These are phyloP conservation scores for Anarrhichthys ocellatus DNA, from an alignment of 2,113 vertebrate genomes.

Conservation along the genomic window DNA sequence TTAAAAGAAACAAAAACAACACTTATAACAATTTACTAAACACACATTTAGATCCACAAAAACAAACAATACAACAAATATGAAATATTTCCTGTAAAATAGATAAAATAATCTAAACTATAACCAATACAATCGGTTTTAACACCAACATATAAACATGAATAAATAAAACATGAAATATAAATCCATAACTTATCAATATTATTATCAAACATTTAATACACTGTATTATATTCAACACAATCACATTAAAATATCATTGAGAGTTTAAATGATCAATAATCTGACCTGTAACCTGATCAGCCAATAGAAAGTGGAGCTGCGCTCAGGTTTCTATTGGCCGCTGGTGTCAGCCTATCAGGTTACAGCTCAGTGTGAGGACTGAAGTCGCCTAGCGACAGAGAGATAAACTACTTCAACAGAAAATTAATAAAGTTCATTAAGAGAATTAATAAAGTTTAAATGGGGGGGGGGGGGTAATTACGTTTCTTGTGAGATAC, in stretches of 20 bases:
- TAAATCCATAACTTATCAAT: neutral
- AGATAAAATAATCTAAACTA: neutral
- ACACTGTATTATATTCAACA: neutral
- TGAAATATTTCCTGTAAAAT: neutral
- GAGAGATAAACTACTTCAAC: neutral
- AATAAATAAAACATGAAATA: neutral
- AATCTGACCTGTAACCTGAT: slow-evolving; percentile 27
- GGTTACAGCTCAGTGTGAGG: slow-evolving; percentile 31
- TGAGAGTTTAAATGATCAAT: neutral
- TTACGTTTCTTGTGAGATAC: neutral
- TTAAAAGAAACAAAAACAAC: neutral
- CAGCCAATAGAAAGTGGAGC: slow-evolving; percentile 48
- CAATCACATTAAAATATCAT: neutral
- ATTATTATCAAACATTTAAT: neutral
- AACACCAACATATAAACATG: neutral
- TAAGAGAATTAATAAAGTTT: neutral
- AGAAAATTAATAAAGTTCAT: neutral
- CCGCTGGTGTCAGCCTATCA: slow-evolving; percentile 27
- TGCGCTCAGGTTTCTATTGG: slow-evolving; percentile 44
- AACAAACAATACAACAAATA: neutral
- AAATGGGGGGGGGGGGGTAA: neutral
- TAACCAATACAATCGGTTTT: neutral
- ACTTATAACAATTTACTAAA: neutral
- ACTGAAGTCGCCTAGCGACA: slow-evolving; percentile 40
- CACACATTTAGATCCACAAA: neutral